Evolutionary conservation across 2,113 vertebrate genomes (phyloP).

Genomic region (Glaucidium brasilianum): DNA sequence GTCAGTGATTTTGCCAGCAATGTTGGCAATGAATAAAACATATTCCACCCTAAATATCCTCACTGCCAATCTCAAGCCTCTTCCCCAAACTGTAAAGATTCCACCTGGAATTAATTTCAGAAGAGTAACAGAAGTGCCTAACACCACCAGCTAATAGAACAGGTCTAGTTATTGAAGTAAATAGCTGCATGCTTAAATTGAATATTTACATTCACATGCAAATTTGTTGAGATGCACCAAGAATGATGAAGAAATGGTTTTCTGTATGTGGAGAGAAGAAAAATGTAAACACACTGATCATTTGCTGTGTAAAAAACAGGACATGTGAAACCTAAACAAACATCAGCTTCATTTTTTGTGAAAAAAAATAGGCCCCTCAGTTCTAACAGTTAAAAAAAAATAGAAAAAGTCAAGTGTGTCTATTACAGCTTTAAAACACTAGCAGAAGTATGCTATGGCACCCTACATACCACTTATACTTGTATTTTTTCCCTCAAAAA

Average conservation of each 20-base stretch:
- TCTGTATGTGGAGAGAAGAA: not conserved
- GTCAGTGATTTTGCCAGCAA: not conserved
- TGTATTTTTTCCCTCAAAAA: not conserved
- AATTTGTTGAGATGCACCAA: not conserved
- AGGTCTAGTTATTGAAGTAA: not conserved
- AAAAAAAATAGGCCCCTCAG: not conserved
- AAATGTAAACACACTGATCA: not conserved
- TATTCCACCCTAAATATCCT: not conserved
- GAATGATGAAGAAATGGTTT: not conserved
- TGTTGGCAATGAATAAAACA: not conserved
- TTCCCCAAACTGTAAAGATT: not conserved
- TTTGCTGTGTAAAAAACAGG: not conserved
- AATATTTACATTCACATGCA: not conserved
- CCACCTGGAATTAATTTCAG: not conserved
- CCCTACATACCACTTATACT: not conserved
- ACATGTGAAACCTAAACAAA: not conserved
- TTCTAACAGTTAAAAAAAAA: slow-evolving; percentile 27
- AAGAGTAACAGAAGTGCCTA: not conserved
- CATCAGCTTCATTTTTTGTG: not conserved
- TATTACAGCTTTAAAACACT: not conserved
- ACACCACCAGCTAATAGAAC: not conserved
- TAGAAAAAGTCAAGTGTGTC: not conserved
- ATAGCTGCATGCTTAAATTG: not conserved
- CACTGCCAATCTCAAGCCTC: not conserved
- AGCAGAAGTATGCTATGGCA: not conserved